Conservation (phyloP, 2,888 invertebrate genomes). For the Ceramica pisi region DNA sequence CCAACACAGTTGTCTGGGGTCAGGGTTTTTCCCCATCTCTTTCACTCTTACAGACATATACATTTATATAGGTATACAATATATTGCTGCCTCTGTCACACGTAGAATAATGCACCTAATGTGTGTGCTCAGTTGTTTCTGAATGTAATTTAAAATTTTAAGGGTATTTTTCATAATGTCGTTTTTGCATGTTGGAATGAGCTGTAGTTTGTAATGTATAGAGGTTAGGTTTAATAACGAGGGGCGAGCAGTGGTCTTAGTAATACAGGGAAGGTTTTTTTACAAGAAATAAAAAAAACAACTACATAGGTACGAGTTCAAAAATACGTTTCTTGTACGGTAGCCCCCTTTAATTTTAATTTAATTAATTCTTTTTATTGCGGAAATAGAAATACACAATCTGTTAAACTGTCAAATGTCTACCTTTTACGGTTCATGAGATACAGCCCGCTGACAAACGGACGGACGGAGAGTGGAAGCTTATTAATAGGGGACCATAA, state of each 20-base stretch:
- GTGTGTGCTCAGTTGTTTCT: constrained; percentile 61
- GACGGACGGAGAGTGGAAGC: too few species aligned
- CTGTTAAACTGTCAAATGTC: too few species aligned
- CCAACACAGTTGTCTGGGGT: constrained; percentile 81
- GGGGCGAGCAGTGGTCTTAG: not conserved
- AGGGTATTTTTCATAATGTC: constrained; percentile 28
- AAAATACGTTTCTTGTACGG: too few species aligned
- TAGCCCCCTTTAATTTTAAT: too few species aligned
- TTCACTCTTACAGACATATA: constrained; percentile 32
- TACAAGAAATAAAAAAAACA: too few species aligned
- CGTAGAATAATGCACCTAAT: constrained; percentile 45
- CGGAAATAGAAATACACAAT: too few species aligned
- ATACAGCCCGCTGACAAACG: too few species aligned
- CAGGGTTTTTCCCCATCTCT: constrained; percentile 78
- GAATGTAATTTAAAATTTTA: constrained; percentile 27
- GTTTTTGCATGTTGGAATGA: constrained; percentile 39
- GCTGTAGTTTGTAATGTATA: constrained; percentile 18
- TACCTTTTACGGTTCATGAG: too few species aligned
- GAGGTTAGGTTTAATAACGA: not conserved
- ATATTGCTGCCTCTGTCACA: constrained; percentile 55
- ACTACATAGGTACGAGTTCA: too few species aligned
- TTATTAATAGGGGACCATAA: too few species aligned
- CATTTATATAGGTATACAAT: not conserved
- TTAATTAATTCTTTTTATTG: too few species aligned
- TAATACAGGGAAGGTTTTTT: not conserved